Base-by-base conservation (phyloP, 2,113 vertebrate species). In the Lampris megalopsis region DNA sequence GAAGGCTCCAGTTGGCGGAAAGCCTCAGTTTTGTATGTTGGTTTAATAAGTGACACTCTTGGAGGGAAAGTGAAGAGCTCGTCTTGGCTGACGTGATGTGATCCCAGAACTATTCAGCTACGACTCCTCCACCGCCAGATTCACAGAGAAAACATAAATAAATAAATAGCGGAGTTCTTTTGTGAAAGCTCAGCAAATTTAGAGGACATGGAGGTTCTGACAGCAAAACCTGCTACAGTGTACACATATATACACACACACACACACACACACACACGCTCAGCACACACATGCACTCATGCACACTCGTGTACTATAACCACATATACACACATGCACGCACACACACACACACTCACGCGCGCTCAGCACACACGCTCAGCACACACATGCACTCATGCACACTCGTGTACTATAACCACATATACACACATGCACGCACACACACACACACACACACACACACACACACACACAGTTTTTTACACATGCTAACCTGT, bases 181-280 rank as follows among this genome's bases (percentile, higher is more conserved):
- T 83, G 57, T 77, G 50, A 70, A 63, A 49, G 77, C 84, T 87
- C 89, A 92, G 87, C 88, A 90, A 72, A 89, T 90, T 88, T 87
- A 58, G 84, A 89, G 89, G 88, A 79, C 82, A 65, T 9, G 74
- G 72, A 62, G 68, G 81, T 67, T 81, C 70, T 80, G 59, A 38
- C 74, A 75, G 80, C 75, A 69, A 58, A 80, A 63, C 50, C 69
- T 64, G 45, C 75, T 43, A 64, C 77, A 71, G 35, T 63, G 62
- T 7, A 40, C 56, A 67, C 73, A 45, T 56, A 8, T 1, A 38
- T 5, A 67, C 59, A 42, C 38, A 42, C 10, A 43, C 43, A 45
- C 43, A 45, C 43, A 45, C 43, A 45, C 4, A 7, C 7, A 45
- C 7, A 7, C 43, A 45, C 7, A 45, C 43, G 7, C 43, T 45